A percentile compares a stretch with the other conserved stretches of the same genome.
Conservation (phyloP, 1,140 invertebrate species). For the Drosophila varians region DNA sequence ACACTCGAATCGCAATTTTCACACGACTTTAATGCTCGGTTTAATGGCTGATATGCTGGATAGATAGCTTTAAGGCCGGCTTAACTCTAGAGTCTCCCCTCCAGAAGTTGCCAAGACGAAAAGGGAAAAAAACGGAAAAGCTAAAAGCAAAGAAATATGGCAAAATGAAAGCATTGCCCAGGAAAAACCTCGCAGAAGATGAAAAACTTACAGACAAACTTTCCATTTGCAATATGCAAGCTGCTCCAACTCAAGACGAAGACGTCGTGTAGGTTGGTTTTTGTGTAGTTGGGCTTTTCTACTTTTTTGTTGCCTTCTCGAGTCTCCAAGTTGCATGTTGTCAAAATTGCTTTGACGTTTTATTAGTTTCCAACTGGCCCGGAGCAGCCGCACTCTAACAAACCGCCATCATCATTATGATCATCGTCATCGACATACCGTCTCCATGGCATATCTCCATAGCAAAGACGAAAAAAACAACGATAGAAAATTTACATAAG, state of each 20-base stretch:
- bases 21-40: slow-evolving; percentile 63
- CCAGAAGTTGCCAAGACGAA: slow-evolving; percentile 12
- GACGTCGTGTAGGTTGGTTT: slow-evolving; percentile 29
- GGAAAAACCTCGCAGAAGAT: slow-evolving; percentile 34
- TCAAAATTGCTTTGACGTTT: slow-evolving; percentile 79
- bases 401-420: slow-evolving; percentile 34
- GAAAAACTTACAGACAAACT: slow-evolving; percentile 54
- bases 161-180: slow-evolving; percentile 60
- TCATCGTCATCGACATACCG: slow-evolving; percentile 14
- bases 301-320: slow-evolving; percentile 21
- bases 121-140: slow-evolving; percentile 8
- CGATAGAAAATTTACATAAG: slow-evolving; percentile 65
- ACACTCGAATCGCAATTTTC: slow-evolving; percentile 54
- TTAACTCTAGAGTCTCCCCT: slow-evolving; percentile 12
- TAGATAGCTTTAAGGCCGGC: slow-evolving; percentile 62
- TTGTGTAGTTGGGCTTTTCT: slow-evolving; percentile 3
- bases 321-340: slow-evolving; percentile 61
- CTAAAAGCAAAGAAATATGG: slow-evolving; percentile 35
- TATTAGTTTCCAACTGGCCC: slow-evolving; percentile 67
- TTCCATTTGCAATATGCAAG: slow-evolving; percentile 45
- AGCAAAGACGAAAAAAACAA: slow-evolving; percentile 15
- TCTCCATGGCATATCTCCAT: no score
- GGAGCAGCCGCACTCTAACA: slow-evolving; percentile 42
- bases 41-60: slow-evolving; percentile 56
- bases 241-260: slow-evolving; percentile 34